Conservation (phyloP, 2,888 invertebrate genomes). For the Trissolcus brochymenae region DNA sequence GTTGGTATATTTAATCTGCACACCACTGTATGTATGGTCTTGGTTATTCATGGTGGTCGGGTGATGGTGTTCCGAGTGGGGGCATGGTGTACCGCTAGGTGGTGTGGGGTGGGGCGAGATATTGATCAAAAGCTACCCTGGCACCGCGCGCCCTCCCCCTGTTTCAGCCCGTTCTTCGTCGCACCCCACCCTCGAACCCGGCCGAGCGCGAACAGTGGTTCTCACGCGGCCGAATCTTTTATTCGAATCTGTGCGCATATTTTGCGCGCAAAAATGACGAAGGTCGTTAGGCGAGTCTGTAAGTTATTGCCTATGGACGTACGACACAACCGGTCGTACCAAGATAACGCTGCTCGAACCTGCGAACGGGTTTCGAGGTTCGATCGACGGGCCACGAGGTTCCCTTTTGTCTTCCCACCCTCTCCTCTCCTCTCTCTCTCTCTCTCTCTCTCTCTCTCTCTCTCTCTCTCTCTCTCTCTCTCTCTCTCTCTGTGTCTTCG, state of each 20-base stretch:
- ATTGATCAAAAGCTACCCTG: slow-evolving; percentile 77
- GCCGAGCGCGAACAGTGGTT: slow-evolving; percentile 71
- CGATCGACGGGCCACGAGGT: slow-evolving; percentile 41
- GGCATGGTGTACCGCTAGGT: slow-evolving; percentile 72
- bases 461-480: background rate
- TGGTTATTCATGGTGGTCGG: slow-evolving; percentile 75
- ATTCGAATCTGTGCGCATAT: slow-evolving; percentile 54
- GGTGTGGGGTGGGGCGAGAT: slow-evolving; percentile 74
- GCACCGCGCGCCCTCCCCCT: slow-evolving; percentile 65
- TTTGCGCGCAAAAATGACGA: slow-evolving; percentile 42
- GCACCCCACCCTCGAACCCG: slow-evolving; percentile 65
- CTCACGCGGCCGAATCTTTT: slow-evolving; percentile 63
- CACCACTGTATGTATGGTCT: slow-evolving; percentile 69
- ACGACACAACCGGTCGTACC: slow-evolving; percentile 46
- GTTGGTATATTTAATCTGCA: slow-evolving; percentile 72
- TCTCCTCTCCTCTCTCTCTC: slow-evolving; percentile 3
- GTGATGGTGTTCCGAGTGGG: slow-evolving; percentile 67
- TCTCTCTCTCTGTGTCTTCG: slow-evolving; percentile 21
- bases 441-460: background rate
- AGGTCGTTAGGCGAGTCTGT: slow-evolving; percentile 54
- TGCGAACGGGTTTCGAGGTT: slow-evolving; percentile 41
- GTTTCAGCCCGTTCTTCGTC: slow-evolving; percentile 62
- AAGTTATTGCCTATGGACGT: slow-evolving; percentile 46
- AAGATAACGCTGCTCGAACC: slow-evolving; percentile 47
- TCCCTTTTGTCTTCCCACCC: slow-evolving; percentile 17